Conservation (phyloP, 2,797 vertebrate species). For the Antrozous pallidus region DNA sequence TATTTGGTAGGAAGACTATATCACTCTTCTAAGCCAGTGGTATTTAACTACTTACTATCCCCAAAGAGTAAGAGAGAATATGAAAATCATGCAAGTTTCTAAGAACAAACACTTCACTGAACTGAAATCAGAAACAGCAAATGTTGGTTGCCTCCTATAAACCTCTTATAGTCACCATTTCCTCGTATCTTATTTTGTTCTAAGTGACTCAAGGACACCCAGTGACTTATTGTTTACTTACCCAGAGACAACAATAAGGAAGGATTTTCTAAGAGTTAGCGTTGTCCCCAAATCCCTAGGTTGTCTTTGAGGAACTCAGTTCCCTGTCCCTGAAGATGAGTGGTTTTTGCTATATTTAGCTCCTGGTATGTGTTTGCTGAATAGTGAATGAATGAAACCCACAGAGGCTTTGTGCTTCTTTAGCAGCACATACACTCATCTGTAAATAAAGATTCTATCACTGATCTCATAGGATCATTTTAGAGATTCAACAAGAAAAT, state of each 20-base stretch:
- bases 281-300: neutral
- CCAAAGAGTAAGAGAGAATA: neutral
- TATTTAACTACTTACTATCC: neutral
- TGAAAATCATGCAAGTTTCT: neutral
- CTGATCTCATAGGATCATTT: neutral
- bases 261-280: neutral
- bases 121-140: neutral
- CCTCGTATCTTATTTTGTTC: neutral
- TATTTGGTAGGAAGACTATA: neutral
- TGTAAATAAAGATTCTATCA: neutral
- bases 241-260: neutral
- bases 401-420: neutral
- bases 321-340: neutral
- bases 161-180: neutral
- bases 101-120: neutral
- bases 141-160: neutral
- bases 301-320: neutral
- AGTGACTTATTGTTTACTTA: neutral
- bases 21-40: neutral
- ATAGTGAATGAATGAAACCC: neutral
- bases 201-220: neutral
- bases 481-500: conserved; percentile 1
- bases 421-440: neutral
- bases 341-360: neutral
- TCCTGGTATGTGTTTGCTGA: neutral